Conservation (phyloP, 2,113 vertebrate species). For the Nothobranchius furzeri region DNA sequence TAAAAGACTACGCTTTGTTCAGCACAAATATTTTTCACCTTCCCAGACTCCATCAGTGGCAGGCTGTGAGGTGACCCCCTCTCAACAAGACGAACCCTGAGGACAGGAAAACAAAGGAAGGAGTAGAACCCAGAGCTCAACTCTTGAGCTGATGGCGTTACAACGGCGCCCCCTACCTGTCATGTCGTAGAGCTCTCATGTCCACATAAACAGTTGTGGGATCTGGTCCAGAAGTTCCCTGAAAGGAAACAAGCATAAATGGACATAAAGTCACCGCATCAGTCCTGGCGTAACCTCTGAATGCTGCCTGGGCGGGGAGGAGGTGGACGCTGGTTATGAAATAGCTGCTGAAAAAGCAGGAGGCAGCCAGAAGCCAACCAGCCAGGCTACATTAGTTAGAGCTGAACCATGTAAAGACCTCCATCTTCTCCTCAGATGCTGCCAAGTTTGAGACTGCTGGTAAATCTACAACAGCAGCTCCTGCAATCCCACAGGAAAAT, state of each 20-base stretch:
- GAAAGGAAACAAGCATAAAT: conserved; percentile 41
- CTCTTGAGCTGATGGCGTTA: no score
- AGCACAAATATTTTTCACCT: conserved; percentile 75
- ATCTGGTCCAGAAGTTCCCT: conserved; percentile 96
- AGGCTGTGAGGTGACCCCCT: conserved; percentile 95
- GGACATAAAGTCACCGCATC: not conserved
- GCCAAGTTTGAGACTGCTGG: not conserved
- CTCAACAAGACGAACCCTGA: conserved; percentile 93
- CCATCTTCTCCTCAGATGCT: conserved; percentile 6
- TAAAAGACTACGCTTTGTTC: not conserved
- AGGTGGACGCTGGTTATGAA: conserved; percentile 47
- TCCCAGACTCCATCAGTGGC: conserved; percentile 95
- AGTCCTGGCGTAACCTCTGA: not conserved
- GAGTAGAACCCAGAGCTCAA: not conserved
- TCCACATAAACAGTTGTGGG: conserved; percentile 97
- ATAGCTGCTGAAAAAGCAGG: conserved; percentile 57
- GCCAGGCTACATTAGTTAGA: conserved; percentile 50
- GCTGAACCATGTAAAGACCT: conserved; percentile 37
- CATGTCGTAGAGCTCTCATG: conserved; percentile 93
- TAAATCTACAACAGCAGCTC: conserved; percentile 1
- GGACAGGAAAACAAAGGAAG: conserved; percentile 1
- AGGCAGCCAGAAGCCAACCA: conserved; percentile 70
- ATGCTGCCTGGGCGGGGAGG: conserved; percentile 31
- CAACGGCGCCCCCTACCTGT: conserved; percentile 79
- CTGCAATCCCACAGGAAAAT: not conserved